Conservation (phyloP, 1,140 invertebrate genomes). For the Andricus grossulariae region DNA sequence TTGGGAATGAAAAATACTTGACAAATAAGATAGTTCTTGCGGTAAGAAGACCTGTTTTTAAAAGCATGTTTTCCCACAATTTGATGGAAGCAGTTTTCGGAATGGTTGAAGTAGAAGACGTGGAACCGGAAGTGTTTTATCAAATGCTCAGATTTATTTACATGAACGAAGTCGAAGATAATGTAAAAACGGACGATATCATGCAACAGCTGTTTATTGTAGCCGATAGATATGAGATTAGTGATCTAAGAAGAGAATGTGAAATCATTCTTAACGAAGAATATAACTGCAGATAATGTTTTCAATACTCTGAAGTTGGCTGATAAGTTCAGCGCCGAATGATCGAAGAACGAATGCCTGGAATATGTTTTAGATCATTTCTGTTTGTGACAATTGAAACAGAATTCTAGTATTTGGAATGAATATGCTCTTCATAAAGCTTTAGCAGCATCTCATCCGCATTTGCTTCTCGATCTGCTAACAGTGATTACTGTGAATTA, state of each 20-base stretch:
- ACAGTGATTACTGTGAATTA: no score
- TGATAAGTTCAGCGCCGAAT: not conserved
- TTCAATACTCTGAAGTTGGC: not conserved
- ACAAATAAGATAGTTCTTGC: not conserved
- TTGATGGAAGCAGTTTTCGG: no score
- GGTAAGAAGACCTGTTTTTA: not conserved
- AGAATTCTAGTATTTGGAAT: no score
- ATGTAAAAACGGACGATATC: not conserved
- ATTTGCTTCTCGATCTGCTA: no score
- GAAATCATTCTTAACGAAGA: not conserved
- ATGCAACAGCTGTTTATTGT: not conserved
- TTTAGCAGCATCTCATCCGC: no score
- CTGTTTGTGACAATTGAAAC: no score
- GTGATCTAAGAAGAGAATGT: not conserved
- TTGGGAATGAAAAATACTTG: not conserved
- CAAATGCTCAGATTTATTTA: constrained; percentile 1
- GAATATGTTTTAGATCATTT: no score
- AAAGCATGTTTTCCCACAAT: not conserved
- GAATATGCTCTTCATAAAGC: no score
- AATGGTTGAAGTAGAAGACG: no score
- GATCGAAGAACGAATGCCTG: constrained; percentile 12
- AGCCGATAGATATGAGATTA: not conserved
- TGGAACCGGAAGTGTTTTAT: no score
- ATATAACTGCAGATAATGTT: not conserved
- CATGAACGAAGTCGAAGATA: not conserved